phyloP scores from a whole-genome alignment of 2,888 invertebrate species.

The Caenorhabditis sp. region DNA sequence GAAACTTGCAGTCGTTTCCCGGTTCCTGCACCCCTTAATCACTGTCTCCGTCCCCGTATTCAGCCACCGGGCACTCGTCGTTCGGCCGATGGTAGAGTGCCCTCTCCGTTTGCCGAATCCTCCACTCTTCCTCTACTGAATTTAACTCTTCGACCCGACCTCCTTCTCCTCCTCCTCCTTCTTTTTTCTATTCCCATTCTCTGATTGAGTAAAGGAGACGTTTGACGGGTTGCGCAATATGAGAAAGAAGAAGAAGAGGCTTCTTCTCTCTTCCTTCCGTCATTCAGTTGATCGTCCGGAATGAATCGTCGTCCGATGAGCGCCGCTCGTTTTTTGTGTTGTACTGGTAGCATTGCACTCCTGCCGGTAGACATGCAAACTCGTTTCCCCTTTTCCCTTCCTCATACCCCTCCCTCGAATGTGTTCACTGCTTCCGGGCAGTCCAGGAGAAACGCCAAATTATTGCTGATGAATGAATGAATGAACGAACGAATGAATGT shows the following conservation, averaged over 20 bases:
- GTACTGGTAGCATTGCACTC: constrained; percentile 55
- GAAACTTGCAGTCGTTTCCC: no score
- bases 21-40: no score
- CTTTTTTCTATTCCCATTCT: neutral
- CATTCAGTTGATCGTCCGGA: constrained; percentile 22
- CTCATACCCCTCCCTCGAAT: neutral
- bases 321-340: constrained; percentile 26
- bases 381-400: constrained; percentile 21
- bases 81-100: no score
- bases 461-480: constrained; percentile 60
- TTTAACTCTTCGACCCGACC: no score
- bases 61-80: no score
- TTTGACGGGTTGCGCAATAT: no score
- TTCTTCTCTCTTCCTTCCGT: neutral
- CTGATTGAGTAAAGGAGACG: no score
- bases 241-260: neutral
- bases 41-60: no score
- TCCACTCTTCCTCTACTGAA: no score
- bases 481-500: constrained; percentile 58
- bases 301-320: constrained; percentile 36
- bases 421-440: constrained; percentile 34
- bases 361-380: constrained; percentile 26
- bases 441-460: constrained; percentile 54
- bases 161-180: neutral
- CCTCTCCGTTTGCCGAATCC: no score